Evolutionary conservation across 2,888 invertebrate genomes (phyloP).

Genomic region (Tiliacea aurago): DNA sequence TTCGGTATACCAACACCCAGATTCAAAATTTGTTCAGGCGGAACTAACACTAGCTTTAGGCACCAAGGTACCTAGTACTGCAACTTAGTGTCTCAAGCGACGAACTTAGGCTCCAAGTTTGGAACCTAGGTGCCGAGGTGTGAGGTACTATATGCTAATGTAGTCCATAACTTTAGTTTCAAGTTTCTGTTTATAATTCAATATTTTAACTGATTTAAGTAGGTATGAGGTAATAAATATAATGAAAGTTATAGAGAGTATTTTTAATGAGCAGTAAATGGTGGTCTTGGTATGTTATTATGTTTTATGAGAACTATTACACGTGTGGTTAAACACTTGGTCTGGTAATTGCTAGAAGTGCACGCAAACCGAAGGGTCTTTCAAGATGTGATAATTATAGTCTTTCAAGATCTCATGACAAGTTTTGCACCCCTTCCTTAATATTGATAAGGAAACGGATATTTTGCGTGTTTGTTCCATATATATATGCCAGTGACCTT

Average conservation of each 20-base stretch:
- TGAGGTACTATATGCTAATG: conserved; percentile 44
- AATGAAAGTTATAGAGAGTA: not conserved
- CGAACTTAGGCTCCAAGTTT: conserved; percentile 41
- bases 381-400: not conserved
- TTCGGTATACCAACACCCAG: not conserved
- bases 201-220: conserved; percentile 22
- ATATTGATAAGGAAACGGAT: not conserved
- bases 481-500: no score
- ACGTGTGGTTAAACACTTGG: not conserved
- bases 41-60: conserved; percentile 10
- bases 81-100: conserved; percentile 44
- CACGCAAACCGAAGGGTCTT: not conserved
- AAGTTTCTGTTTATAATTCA: conserved; percentile 26
- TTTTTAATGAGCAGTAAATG: not conserved
- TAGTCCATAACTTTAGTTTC: conserved; percentile 30
- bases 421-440: not conserved
- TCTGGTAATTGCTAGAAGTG: not conserved
- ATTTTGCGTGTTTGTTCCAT: no score
- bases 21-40: not conserved
- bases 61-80: conserved; percentile 9
- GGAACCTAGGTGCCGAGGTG: conserved; percentile 32
- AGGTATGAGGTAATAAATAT: not conserved
- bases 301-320: not conserved
- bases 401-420: not conserved
- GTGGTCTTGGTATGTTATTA: not conserved